Percentiles rank a stretch among this genome's conserved stretches.
Evolutionary conservation across 1,140 invertebrate genomes (phyloP).

Genomic region (Sinonovacula constricta): DNA sequence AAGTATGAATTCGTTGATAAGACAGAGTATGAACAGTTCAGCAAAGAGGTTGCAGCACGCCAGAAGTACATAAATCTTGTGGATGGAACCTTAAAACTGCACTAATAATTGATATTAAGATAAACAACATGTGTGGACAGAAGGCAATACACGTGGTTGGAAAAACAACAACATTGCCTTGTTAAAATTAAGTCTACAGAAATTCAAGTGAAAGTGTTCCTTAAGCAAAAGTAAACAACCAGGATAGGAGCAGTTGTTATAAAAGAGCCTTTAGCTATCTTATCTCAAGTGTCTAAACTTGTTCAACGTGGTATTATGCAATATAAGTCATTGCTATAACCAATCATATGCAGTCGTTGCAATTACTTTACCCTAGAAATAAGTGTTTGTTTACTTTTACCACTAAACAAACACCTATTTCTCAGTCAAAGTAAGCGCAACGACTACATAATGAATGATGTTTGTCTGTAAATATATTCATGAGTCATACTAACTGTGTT

Average conservation of each 20-base stretch:
- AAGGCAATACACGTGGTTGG: conserved; percentile 9
- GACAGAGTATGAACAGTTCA: conserved; percentile 9
- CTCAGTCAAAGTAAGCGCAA: not conserved
- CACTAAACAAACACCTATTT: not conserved
- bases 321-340: not conserved
- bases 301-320: not conserved
- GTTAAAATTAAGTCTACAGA: not conserved
- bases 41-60: not conserved
- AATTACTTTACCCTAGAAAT: not conserved
- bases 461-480: too few relatives aligned
- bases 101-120: conserved; percentile 14
- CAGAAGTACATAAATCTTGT: conserved; percentile 4
- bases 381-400: not conserved
- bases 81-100: conserved; percentile 13
- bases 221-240: not conserved
- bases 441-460: not conserved
- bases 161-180: not conserved
- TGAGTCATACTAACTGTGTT: too few relatives aligned
- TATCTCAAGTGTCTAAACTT: not conserved
- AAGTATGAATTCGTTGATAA: conserved; percentile 12
- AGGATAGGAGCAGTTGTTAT: not conserved
- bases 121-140: conserved; percentile 19
- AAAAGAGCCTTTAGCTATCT: not conserved
- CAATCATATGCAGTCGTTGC: not conserved
- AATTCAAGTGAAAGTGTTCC: not conserved